Percentiles rank a stretch among this genome's conserved stretches.
Evolutionary conservation across 2,113 vertebrate genomes (phyloP).

Genomic region (Bettongia penicillata): DNA sequence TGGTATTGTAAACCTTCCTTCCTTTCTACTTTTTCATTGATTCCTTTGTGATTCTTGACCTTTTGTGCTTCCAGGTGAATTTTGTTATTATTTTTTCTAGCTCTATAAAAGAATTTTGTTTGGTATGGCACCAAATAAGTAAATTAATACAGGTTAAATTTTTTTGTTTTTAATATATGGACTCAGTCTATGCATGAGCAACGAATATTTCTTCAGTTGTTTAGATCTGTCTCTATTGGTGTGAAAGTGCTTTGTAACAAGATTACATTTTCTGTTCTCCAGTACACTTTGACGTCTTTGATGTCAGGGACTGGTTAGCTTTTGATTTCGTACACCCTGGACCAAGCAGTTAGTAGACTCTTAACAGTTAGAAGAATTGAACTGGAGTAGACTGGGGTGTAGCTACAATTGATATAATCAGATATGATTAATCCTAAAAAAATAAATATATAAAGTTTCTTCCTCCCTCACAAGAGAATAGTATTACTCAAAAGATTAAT

Average conservation of each 20-base stretch:
- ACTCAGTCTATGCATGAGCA: neutral
- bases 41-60: neutral
- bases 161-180: neutral
- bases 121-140: neutral
- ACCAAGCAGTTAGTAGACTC: neutral
- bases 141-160: neutral
- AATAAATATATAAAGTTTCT: neutral
- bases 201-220: neutral
- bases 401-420: neutral
- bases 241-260: neutral
- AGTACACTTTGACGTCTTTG: neutral
- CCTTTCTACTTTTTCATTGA: no score
- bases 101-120: neutral
- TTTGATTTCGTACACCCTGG: neutral
- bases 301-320: neutral
- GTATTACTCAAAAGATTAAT: neutral
- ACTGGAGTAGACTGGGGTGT: neutral
- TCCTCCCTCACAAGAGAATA: no score
- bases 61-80: neutral
- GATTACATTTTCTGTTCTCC: neutral
- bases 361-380: neutral
- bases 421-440: neutral
- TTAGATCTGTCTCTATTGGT: neutral
- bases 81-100: neutral
- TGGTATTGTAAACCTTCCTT: neutral